Base-by-base conservation (phyloP, 2,888 invertebrate species). In the Tenthredo mesomela region DNA sequence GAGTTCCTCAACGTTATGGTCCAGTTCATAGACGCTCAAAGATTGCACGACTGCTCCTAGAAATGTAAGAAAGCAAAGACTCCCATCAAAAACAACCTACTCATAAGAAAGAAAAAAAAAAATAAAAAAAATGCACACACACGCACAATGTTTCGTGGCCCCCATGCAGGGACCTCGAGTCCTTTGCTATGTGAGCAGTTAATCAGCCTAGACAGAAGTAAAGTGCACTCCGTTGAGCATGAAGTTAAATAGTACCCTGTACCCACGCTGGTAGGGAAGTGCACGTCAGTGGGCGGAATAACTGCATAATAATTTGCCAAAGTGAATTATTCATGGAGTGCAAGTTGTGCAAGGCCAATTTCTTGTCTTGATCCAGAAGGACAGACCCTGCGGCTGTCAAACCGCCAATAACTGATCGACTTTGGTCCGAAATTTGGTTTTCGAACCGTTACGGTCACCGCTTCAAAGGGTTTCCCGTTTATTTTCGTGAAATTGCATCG, bases 1-100 rank as follows among this genome's bases (percentile, higher is more conserved):
- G 84, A 98, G 94, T 89, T 96, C 95, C 86, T 96, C 96, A 88
- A 97, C 95, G 88, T 96, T 96, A 89, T 96, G 96, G 94, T 98
- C 98, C 89, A 98, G 95, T 93, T 98, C 98, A 94, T 98, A 98
- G 90, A 98, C 96, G 91, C 97, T 97, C 91, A 98, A 94, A 78
- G 98, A 98, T 93, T 98, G 97, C 89, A 98, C 94, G 65, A 94
- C 93, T 12, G 93, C 91, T 58, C 90, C 91, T 86, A 93, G 89
- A 61, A 92, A 88, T 3, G 87, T 67, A 82, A 67, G 43, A 43
- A 40, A 58, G 21, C 61, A 61, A 58, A 47, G 54, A 50, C 77
- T 50, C 54, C 33, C 77, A 77, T 77, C 77, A 54, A 77, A 50
- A 33, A 77, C 33, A 5, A 61, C 58, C 33, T 12, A 18, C n/a